These are phyloP conservation scores for Poeciliopsis retropinna DNA, from an alignment of 2,113 vertebrate species.

Conservation along the genomic window DNA sequence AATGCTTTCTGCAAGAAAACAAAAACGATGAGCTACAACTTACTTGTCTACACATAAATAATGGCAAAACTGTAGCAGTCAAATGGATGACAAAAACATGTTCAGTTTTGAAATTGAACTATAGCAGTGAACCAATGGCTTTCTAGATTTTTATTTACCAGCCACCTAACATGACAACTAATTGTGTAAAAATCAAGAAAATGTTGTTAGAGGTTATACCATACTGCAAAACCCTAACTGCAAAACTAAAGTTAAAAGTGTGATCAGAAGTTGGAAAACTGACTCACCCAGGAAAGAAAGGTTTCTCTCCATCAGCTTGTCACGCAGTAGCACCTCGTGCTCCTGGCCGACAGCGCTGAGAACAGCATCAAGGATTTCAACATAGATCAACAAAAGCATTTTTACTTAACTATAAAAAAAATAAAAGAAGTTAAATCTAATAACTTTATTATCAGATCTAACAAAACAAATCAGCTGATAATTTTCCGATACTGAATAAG, in stretches of 20 bases:
- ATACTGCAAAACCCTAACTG: conserved; percentile 15
- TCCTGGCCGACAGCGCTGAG: conserved; percentile 93
- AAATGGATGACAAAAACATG: not conserved
- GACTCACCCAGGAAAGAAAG: conserved; percentile 94
- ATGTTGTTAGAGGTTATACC: not conserved
- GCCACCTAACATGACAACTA: not conserved
- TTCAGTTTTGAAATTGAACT: not conserved
- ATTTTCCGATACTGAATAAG: too few relatives aligned
- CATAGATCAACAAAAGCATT: not conserved
- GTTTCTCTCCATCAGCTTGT: conserved; percentile 90
- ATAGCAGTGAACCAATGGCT: not conserved
- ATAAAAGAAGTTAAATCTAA: not conserved
- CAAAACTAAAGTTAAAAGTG: conserved; percentile 9
- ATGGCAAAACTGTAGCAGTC: not conserved
- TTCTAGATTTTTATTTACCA: not conserved
- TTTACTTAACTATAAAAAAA: not conserved
- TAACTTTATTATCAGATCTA: too few relatives aligned
- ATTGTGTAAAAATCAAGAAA: not conserved
- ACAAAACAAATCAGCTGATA: too few relatives aligned
- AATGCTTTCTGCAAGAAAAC: not conserved
- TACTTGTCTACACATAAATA: not conserved
- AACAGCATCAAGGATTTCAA: conserved; percentile 81
- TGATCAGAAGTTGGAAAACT: conserved; percentile 21
- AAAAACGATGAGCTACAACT: not conserved
- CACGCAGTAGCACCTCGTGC: conserved; percentile 91